Evolutionary conservation across 2,113 vertebrate genomes (phyloP).

Genomic region (Eurypyga helias): DNA sequence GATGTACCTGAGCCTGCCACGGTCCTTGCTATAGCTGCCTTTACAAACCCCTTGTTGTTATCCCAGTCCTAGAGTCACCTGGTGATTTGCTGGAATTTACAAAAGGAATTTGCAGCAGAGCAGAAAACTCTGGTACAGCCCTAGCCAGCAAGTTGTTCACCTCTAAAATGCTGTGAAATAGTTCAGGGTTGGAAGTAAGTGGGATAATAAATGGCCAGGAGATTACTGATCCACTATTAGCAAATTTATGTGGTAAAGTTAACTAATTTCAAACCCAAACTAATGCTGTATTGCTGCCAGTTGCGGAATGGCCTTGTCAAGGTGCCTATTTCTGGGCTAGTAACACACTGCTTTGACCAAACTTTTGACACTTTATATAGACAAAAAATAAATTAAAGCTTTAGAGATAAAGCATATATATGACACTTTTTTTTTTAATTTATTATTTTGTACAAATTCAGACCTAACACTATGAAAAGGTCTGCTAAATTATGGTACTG

Average conservation of each 20-base stretch:
- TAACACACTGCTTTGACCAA: background rate
- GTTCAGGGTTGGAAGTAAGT: background rate
- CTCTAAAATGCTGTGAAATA: background rate
- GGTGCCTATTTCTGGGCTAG: background rate
- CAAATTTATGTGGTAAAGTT: background rate
- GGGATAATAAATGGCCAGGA: background rate
- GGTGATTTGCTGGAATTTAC: background rate
- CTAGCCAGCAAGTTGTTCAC: background rate
- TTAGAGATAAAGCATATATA: conserved; percentile 43
- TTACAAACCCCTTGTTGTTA: background rate
- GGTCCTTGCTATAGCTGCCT: background rate
- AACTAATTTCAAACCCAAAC: background rate
- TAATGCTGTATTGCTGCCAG: background rate
- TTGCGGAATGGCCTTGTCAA: background rate
- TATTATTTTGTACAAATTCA: conserved; percentile 54
- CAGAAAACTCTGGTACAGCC: background rate
- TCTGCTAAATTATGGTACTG: conserved; percentile 64
- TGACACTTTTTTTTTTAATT: fast-evolving
- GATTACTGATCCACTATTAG: background rate
- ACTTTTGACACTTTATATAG: conserved; percentile 25
- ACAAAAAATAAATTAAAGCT: conserved; percentile 52
- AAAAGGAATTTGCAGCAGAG: background rate
- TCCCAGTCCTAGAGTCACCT: background rate
- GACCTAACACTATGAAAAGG: conserved; percentile 67
- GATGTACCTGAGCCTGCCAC: background rate